A percentile compares a stretch with the other conserved stretches of the same genome.
Conservation (phyloP, 2,797 vertebrate genomes). For the Sebastolobus altivelis region DNA sequence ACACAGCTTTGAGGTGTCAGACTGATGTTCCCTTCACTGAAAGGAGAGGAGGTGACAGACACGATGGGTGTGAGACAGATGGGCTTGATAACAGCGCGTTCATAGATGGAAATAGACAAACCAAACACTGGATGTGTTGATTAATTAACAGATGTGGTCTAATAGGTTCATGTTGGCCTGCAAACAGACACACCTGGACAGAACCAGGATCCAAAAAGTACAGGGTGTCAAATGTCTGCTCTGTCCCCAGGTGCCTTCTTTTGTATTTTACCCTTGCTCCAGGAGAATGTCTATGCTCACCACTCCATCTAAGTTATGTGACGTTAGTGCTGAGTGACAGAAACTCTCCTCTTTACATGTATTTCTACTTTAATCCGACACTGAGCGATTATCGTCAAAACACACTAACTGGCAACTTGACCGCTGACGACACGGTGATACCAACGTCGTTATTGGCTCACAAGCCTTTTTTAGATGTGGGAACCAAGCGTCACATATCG, state of each 20-base stretch:
- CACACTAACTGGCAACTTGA: too few relatives aligned
- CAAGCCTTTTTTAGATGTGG: too few relatives aligned
- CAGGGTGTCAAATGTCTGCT: not conserved
- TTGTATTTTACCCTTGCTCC: too few relatives aligned
- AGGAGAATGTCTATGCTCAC: too few relatives aligned
- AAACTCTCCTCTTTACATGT: too few relatives aligned
- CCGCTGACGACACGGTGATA: too few relatives aligned
- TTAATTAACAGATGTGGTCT: not conserved
- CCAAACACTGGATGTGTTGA: not conserved
- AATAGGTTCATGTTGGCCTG: not conserved
- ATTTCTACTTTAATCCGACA: too few relatives aligned
- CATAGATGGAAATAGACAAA: not conserved
- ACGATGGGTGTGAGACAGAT: constrained; percentile 22
- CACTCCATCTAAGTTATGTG: too few relatives aligned
- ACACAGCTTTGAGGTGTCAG: constrained; percentile 22
- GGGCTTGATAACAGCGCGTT: not conserved
- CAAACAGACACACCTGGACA: not conserved
- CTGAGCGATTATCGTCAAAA: too few relatives aligned
- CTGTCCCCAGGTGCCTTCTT: not conserved
- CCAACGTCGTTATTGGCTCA: too few relatives aligned
- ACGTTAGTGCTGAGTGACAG: too few relatives aligned
- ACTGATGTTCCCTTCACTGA: constrained; percentile 14
- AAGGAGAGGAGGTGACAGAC: constrained; percentile 29
- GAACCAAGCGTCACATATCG: too few relatives aligned
- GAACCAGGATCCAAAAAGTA: not conserved